Conservation (phyloP, 30 jellyfish, hydroid and myxozoan species). For the Aurelia aurita region DNA sequence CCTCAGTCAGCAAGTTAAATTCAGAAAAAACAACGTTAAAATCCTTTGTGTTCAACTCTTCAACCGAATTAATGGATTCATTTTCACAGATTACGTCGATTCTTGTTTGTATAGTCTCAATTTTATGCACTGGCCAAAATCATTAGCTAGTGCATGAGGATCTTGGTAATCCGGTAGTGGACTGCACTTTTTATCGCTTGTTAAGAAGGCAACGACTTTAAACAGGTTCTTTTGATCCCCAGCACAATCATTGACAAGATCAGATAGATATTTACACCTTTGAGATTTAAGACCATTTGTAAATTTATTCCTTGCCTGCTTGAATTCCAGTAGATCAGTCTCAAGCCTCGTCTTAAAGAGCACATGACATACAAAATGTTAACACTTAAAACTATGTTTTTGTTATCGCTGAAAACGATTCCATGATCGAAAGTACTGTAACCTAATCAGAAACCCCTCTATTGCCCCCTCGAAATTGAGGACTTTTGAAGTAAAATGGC, state of each 20-base stretch:
- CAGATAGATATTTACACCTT: constrained; percentile 35
- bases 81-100: constrained; percentile 28
- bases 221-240: constrained; percentile 55
- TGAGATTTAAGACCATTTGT: constrained; percentile 12
- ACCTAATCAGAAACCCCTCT: no score
- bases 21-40: constrained; percentile 7
- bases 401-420: no score
- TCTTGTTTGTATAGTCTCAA: constrained; percentile 30
- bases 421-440: no score
- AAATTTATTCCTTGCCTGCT: constrained; percentile 49
- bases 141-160: constrained; percentile 38
- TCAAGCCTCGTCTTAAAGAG: constrained; percentile 15
- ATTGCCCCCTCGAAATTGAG: no score
- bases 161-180: constrained; percentile 20
- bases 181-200: constrained; percentile 38
- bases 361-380: no score
- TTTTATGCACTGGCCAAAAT: constrained; percentile 47
- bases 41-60: constrained; percentile 6
- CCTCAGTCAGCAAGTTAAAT: constrained; percentile 31
- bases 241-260: constrained; percentile 50
- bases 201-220: constrained; percentile 35
- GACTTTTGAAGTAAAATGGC: no score
- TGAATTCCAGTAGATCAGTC: constrained; percentile 20
- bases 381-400: no score
- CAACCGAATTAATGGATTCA: neutral